These are phyloP conservation scores for Scylla paramamosain DNA, from an alignment of 1,140 invertebrate species.

Conservation along the genomic window DNA sequence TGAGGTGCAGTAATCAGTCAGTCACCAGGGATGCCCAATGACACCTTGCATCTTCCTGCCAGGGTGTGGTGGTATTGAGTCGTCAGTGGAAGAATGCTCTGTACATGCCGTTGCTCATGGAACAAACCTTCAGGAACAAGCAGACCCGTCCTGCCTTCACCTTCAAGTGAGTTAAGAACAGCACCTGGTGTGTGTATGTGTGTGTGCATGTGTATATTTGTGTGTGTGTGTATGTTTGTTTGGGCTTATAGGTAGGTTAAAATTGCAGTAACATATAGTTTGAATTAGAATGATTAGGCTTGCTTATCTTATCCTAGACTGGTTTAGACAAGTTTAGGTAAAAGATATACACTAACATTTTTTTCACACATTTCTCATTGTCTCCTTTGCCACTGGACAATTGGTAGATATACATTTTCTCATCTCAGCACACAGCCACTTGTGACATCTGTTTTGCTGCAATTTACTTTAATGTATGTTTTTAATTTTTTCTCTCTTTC, in stretches of 20 bases:
- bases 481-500: not conserved
- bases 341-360: too few species aligned
- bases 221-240: not conserved
- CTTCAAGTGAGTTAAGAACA: conserved; percentile 76
- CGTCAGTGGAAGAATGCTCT: conserved; percentile 98
- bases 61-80: conserved; percentile 95
- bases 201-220: conserved; percentile 25
- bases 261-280: too few species aligned
- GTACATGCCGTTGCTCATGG: conserved; percentile 94
- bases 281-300: not conserved
- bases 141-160: conserved; percentile 65
- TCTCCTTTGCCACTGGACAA: not conserved
- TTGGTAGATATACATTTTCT: not conserved
- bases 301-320: not conserved
- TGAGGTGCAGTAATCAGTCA: too few species aligned
- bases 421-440: not conserved
- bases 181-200: conserved; percentile 27
- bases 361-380: too few species aligned
- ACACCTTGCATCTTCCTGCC: conserved; percentile 54
- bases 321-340: too few species aligned
- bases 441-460: not conserved
- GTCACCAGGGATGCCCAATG: too few species aligned
- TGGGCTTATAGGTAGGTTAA: not conserved
- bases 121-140: conserved; percentile 87
- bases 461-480: not conserved